Evolutionary conservation across 1,140 invertebrate species (phyloP).

Genomic region (Atopsyche davidsoni): DNA sequence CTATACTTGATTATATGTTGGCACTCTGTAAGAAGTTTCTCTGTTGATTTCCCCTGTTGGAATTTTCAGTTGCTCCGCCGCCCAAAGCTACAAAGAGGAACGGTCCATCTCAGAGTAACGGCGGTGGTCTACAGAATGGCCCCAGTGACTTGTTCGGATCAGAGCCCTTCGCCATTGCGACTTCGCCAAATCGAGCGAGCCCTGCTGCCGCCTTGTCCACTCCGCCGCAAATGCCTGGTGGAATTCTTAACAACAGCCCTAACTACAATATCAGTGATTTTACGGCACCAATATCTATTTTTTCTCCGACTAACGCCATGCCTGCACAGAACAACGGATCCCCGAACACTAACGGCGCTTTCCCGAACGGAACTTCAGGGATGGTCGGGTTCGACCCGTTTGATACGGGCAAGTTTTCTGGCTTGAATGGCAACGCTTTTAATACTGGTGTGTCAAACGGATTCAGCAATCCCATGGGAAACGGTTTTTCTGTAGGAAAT

Average conservation of each 20-base stretch:
- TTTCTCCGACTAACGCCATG: conserved; percentile 9
- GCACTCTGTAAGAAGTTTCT: neutral
- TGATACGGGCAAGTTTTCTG: conserved; percentile 73
- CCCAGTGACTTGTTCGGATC: conserved; percentile 61
- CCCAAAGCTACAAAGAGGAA: conserved; percentile 66
- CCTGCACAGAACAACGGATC: neutral
- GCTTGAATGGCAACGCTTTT: conserved; percentile 14
- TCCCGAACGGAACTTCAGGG: conserved; percentile 36
- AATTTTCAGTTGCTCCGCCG: conserved; percentile 66
- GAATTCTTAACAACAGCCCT: conserved; percentile 31
- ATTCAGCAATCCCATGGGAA: conserved; percentile 40
- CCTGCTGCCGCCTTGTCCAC: conserved; percentile 20
- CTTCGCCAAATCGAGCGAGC: conserved; percentile 23
- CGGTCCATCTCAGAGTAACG: no score
- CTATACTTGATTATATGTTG: neutral
- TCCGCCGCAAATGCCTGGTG: conserved; percentile 11
- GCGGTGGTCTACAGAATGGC: conserved; percentile 41
- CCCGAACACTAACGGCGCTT: conserved; percentile 31
- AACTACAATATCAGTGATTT: conserved; percentile 47
- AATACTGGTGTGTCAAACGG: conserved; percentile 32
- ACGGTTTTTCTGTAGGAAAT: conserved; percentile 29
- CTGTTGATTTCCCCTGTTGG: conserved; percentile 2
- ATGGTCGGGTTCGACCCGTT: conserved; percentile 58
- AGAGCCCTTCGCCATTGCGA: conserved; percentile 49
- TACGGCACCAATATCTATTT: conserved; percentile 42